phyloP scores from a whole-genome alignment of 2,113 vertebrate species.

The Hyperopisus bebe region DNA sequence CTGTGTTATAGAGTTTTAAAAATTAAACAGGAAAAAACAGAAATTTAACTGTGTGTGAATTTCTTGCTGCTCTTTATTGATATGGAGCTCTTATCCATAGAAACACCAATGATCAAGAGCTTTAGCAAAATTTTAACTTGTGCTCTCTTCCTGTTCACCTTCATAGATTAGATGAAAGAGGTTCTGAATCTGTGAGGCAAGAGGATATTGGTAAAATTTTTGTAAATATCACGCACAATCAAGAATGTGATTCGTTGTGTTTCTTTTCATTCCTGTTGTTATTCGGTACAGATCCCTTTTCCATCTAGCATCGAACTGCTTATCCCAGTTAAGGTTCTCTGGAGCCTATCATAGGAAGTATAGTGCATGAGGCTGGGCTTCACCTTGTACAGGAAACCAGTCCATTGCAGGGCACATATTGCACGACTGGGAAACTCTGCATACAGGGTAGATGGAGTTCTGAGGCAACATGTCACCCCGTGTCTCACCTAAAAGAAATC shows the following conservation, averaged over 20 bases:
- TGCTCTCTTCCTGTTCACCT: neutral
- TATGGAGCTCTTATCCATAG: neutral
- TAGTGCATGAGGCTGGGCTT: neutral
- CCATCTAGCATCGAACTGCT: neutral
- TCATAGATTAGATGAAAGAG: neutral
- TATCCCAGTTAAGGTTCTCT: neutral
- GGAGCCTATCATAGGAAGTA: neutral
- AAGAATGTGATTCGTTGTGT: neutral
- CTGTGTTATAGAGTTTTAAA: neutral
- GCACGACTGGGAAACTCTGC: neutral
- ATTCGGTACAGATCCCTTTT: neutral
- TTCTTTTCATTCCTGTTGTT: neutral
- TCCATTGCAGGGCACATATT: neutral
- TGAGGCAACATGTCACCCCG: neutral
- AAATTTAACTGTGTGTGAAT: neutral
- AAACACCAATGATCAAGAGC: neutral
- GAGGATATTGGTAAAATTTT: neutral
- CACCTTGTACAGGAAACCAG: neutral
- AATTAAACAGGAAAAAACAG: neutral
- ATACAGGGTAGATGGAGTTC: neutral
- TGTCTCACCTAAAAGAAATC: neutral
- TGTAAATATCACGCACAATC: neutral
- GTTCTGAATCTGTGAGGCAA: neutral
- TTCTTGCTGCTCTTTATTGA: neutral
- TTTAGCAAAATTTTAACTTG: neutral